Conservation (phyloP, 2,888 invertebrate genomes). For the Byasa hedistus region DNA sequence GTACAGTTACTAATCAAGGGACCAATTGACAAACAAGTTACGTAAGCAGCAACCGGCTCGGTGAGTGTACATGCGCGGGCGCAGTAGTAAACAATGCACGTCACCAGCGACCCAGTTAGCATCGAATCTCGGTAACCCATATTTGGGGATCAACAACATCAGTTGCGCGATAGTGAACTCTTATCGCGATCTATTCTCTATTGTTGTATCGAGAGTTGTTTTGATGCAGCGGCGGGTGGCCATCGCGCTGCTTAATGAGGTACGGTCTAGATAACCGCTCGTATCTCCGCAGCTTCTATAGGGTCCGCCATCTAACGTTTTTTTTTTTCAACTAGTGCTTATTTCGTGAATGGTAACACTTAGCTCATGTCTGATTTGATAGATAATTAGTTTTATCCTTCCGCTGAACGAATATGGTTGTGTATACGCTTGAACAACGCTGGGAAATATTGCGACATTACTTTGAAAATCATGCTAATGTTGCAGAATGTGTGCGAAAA, state of each 20-base stretch:
- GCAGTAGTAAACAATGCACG: slow-evolving; percentile 19
- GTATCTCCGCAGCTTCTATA: too few species aligned
- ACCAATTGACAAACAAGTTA: slow-evolving; percentile 9
- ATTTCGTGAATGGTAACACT: too few species aligned
- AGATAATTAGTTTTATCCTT: too few species aligned
- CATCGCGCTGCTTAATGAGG: not conserved
- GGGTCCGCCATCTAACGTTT: too few species aligned
- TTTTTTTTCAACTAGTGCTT: too few species aligned
- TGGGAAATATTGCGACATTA: too few species aligned
- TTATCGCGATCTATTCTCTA: slow-evolving; percentile 23
- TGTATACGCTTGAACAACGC: too few species aligned
- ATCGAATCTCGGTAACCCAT: slow-evolving; percentile 13
- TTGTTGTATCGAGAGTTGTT: slow-evolving; percentile 27
- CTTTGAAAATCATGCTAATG: too few species aligned
- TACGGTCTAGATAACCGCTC: not conserved
- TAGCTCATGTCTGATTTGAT: too few species aligned
- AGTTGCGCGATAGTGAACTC: slow-evolving; percentile 16
- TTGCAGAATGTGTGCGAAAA: too few species aligned
- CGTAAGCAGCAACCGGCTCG: slow-evolving; percentile 1
- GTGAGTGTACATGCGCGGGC: not conserved
- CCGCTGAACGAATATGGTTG: too few species aligned
- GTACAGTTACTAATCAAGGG: too few species aligned
- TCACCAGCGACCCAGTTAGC: slow-evolving; percentile 13
- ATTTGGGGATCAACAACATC: slow-evolving; percentile 24
- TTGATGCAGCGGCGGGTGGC: slow-evolving; percentile 21